Conservation (phyloP, 2,888 invertebrate genomes). For the Polylopha cassiicola region DNA sequence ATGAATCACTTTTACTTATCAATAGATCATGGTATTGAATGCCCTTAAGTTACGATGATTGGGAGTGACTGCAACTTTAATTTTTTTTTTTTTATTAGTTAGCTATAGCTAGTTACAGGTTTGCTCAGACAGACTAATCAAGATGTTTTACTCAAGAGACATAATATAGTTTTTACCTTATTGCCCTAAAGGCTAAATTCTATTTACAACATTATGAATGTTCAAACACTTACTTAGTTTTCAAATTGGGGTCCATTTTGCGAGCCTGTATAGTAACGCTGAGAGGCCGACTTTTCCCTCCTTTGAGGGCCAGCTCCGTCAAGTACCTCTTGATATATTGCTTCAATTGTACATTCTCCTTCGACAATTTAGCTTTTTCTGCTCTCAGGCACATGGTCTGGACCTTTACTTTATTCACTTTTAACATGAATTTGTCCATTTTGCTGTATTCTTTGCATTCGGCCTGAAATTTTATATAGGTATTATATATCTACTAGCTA, state of each 20-base stretch:
- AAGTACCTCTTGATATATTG: slow-evolving; percentile 79
- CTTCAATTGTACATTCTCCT: slow-evolving; percentile 81
- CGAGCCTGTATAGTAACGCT: slow-evolving; percentile 47
- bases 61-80: too few relatives aligned
- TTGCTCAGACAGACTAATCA: too few relatives aligned
- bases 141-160: too few relatives aligned
- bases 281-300: slow-evolving; percentile 47
- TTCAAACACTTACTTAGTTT: slow-evolving; percentile 30
- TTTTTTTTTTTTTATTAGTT: too few relatives aligned
- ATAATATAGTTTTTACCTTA: too few relatives aligned
- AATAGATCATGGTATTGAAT: too few relatives aligned
- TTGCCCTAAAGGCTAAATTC: too few relatives aligned
- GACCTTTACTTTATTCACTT: slow-evolving; percentile 61
- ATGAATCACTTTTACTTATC: too few relatives aligned
- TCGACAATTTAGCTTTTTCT: slow-evolving; percentile 62
- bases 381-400: slow-evolving; percentile 60
- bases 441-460: slow-evolving; percentile 74
- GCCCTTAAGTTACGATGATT: too few relatives aligned
- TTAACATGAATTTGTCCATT: slow-evolving; percentile 83
- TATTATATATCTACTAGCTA: not conserved
- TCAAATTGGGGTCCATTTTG: slow-evolving; percentile 38
- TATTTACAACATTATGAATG: too few relatives aligned
- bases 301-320: slow-evolving; percentile 74
- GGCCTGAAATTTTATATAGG: slow-evolving; percentile 40
- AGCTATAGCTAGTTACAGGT: too few relatives aligned